phyloP scores from a whole-genome alignment of 2,888 invertebrate species.

The Marasmarcha lunaedactyla region DNA sequence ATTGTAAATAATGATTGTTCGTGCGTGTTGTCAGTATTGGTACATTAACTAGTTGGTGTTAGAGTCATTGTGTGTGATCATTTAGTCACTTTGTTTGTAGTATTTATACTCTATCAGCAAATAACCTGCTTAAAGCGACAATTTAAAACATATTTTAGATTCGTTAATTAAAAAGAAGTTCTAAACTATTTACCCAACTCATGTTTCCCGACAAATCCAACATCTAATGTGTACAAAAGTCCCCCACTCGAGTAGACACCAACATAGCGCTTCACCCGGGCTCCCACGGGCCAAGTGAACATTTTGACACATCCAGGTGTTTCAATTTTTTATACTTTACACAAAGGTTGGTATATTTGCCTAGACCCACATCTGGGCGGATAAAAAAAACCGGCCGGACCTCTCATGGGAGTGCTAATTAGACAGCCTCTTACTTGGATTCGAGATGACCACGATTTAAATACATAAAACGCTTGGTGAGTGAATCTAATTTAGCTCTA shows the following conservation, averaged over 20 bases:
- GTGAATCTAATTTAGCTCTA: no score
- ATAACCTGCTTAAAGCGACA: no score
- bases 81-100: no score
- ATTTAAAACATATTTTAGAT: no score
- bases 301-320: slow-evolving; percentile 70
- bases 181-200: no score
- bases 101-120: no score
- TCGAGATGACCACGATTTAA: background rate
- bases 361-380: slow-evolving; percentile 63
- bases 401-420: slow-evolving; percentile 62
- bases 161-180: no score
- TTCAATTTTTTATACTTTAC: slow-evolving; percentile 52
- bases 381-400: slow-evolving; percentile 60
- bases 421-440: slow-evolving; percentile 22
- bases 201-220: no score
- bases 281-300: slow-evolving; percentile 57
- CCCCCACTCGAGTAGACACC: slow-evolving; percentile 3
- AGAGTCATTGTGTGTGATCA: no score
- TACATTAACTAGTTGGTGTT: slow-evolving; percentile 6
- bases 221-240: background rate
- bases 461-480: no score
- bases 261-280: slow-evolving; percentile 43
- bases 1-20: background rate
- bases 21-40: slow-evolving; percentile 11
- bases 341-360: slow-evolving; percentile 53